Conservation (phyloP, 1,140 invertebrate species). For the Palaemon carinicauda region DNA sequence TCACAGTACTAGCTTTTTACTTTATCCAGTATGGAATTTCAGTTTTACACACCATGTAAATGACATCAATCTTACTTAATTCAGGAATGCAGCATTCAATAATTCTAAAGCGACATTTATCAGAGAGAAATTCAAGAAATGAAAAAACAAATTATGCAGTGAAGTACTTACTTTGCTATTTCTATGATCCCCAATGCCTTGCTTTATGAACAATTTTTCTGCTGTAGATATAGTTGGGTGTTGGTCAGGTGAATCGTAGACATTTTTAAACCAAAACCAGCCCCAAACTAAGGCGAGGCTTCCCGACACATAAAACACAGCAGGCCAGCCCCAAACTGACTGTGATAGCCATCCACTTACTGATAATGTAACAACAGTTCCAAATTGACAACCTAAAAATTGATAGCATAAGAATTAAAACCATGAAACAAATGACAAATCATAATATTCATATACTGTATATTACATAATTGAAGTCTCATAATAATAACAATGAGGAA, state of each 20-base stretch:
- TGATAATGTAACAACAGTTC: conserved; percentile 67
- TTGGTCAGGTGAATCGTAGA: conserved; percentile 65
- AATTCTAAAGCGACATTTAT: background rate
- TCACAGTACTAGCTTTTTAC: no score
- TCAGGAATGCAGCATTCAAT: no score
- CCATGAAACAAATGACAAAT: background rate
- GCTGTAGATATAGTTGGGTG: conserved; percentile 28
- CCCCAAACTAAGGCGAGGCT: conserved; percentile 70
- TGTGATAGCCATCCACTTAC: conserved; percentile 69
- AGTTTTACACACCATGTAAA: no score
- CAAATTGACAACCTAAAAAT: conserved; percentile 63
- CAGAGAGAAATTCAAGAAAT: background rate
- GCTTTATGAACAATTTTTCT: conserved; percentile 36
- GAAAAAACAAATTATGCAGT: background rate
- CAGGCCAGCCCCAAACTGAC: conserved; percentile 73
- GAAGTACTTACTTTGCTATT: conserved; percentile 14
- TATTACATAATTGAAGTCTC: no score
- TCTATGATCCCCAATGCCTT: conserved; percentile 41
- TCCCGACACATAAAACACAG: conserved; percentile 79
- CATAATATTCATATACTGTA: background rate
- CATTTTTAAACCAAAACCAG: conserved; percentile 75
- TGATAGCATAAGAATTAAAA: background rate
- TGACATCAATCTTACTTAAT: no score
- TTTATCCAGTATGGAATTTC: no score
- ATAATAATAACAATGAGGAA: background rate